Base-by-base conservation (phyloP, 92 coral and sea anemone genomes). In the Palythoa heliodiscus region DNA sequence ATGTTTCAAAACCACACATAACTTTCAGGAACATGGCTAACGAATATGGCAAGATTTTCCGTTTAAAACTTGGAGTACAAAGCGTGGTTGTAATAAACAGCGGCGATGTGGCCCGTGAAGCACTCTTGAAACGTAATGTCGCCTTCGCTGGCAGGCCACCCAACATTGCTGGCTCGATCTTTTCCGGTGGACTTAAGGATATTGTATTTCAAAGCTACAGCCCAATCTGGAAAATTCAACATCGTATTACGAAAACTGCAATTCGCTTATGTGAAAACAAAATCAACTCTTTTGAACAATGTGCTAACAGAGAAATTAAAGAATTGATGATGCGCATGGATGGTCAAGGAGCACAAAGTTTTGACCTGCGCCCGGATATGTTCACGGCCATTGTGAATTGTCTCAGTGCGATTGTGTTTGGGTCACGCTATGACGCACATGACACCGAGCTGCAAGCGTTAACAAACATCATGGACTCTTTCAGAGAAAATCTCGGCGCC, bases 101-200 rank as follows among this genome's bases (percentile, higher is more conserved):
- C 77, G 89, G 89, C 43, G 88, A 85, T 3, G 64, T 86, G 25
- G 98, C 98, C 1, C 90, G 93, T 52, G 98, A 95, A 77, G 98
- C 98, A 1, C 76, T 95, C 37, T 39, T 93, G 29, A 75, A 82
- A 58, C 89, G 87, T 25, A 91, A 91, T n/a, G 82, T 87, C 12
- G 94, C 88, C 54, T 95, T 93, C 70, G 88, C 96, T 7, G 98
- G 95, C 1, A 73, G 98, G 67, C 95, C 98, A 3, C 54, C 73
- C 10, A 93, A 91, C 52, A 79, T 86, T 24, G 92, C 87, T 58
- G 98, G 98, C 8, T 77, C 83, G 43, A 16, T 83, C 58, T 93
- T 93, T 72, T 91, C 93, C 6, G 76, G 92, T 38, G 70, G 88
- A 12, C 66, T 84, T n/a, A 90, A 89, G 52, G 92, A 90, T 39